These are phyloP conservation scores for Amiota mariae DNA, from an alignment of 2,888 invertebrate genomes.

Conservation along the genomic window DNA sequence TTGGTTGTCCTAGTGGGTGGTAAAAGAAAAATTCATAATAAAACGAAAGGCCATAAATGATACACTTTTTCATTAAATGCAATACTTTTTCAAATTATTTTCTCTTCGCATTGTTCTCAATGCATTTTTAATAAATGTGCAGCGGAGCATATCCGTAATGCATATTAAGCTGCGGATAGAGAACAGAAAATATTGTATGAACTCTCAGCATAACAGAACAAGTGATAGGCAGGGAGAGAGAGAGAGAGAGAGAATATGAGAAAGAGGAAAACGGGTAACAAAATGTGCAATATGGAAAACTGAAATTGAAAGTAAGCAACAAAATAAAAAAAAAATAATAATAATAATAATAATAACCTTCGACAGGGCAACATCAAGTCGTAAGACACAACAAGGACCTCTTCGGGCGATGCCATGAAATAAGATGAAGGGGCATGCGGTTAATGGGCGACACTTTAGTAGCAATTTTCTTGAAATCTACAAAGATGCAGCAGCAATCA, in stretches of 20 bases:
- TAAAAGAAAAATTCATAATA: background rate
- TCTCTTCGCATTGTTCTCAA: background rate
- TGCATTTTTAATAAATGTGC: conserved; percentile 26
- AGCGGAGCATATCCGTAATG: conserved; percentile 20
- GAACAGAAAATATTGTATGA: background rate
- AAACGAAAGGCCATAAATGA: conserved; percentile 3
- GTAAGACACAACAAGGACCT: no score
- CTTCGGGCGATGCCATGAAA: no score
- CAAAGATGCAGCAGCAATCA: background rate
- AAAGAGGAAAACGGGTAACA: background rate
- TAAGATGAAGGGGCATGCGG: no score
- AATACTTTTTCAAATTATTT: background rate
- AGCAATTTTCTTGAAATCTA: conserved; percentile 17
- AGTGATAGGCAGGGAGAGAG: background rate
- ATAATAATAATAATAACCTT: background rate
- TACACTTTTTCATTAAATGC: conserved; percentile 11
- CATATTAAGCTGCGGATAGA: conserved; percentile 7
- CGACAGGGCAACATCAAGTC: background rate
- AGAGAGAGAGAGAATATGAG: background rate
- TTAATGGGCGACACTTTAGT: conserved; percentile 22
- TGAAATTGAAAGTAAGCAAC: background rate
- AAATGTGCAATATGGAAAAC: background rate
- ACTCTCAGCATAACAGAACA: background rate
- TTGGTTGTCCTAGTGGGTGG: background rate
- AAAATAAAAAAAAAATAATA: background rate